Conservation (phyloP, 2,113 vertebrate genomes). For the Brienomyrus longianalis region DNA sequence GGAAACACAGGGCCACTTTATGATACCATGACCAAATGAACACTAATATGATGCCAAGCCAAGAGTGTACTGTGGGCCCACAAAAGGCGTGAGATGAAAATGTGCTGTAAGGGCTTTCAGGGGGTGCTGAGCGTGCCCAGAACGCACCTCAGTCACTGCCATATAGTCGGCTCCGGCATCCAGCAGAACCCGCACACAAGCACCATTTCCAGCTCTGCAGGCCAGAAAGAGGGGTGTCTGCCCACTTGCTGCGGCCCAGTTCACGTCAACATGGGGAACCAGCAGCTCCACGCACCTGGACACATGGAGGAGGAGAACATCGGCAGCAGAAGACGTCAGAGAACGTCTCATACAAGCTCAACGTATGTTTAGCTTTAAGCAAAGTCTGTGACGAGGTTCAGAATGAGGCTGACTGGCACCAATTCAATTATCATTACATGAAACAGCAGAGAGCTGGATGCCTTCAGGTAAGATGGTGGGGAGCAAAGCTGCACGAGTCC, state of each 20-base stretch:
- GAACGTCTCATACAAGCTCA: neutral
- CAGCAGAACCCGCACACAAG: slow-evolving; percentile 75
- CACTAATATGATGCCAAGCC: neutral
- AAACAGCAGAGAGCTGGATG: neutral
- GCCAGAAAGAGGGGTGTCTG: slow-evolving; percentile 81
- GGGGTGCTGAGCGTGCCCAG: neutral
- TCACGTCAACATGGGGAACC: slow-evolving; percentile 44
- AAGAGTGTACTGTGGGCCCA: neutral
- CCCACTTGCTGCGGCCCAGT: slow-evolving; percentile 65
- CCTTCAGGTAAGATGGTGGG: neutral
- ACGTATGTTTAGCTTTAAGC: neutral
- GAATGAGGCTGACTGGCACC: neutral
- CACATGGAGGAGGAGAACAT: neutral
- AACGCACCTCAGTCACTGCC: slow-evolving; percentile 65
- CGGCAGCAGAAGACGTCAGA: neutral
- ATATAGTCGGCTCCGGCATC: slow-evolving; percentile 70
- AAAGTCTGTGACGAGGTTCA: neutral
- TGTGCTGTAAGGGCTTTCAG: neutral
- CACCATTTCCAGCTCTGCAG: slow-evolving; percentile 69
- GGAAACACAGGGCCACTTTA: slow-evolving; percentile 78
- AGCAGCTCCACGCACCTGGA: slow-evolving; percentile 79
- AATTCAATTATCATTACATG: neutral
- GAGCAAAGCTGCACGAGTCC: neutral
- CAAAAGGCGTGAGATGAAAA: neutral
- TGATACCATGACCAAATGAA: slow-evolving; percentile 65